Percentiles rank a stretch among this genome's conserved stretches.
phyloP scores from a whole-genome alignment of 2,888 invertebrate genomes.

The Thecophora atra region DNA sequence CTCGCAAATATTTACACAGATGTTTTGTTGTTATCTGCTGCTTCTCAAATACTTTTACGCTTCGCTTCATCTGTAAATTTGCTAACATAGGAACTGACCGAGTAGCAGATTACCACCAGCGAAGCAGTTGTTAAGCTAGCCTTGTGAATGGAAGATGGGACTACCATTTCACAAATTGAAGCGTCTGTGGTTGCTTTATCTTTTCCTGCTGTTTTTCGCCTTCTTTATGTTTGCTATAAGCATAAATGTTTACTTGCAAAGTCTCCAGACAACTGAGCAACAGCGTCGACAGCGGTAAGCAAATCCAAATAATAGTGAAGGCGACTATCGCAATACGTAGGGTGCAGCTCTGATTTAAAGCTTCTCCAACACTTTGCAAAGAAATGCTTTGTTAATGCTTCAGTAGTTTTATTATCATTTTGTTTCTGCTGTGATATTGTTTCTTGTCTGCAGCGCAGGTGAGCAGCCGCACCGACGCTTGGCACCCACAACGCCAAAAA shows the following conservation, averaged over 20 bases:
- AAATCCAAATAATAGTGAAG: neutral
- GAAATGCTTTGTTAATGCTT: neutral
- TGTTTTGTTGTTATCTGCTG: constrained; percentile 13
- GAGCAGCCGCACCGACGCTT: constrained; percentile 57
- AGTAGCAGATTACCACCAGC: neutral
- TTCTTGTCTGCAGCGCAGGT: constrained; percentile 1
- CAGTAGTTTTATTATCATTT: neutral
- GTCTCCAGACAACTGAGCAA: constrained; percentile 50
- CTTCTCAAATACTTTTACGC: neutral
- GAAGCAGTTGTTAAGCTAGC: neutral
- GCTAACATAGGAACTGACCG: neutral
- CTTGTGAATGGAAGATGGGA: constrained; percentile 55
- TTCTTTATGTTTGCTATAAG: constrained; percentile 66
- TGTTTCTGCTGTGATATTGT: neutral
- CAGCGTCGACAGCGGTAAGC: constrained; percentile 20
- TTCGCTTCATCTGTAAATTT: constrained; percentile 1
- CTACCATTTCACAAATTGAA: constrained; percentile 61
- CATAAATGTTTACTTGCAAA: constrained; percentile 64
- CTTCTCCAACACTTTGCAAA: neutral
- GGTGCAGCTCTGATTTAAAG: neutral
- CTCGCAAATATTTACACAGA: constrained; percentile 21
- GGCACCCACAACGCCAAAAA: constrained; percentile 45
- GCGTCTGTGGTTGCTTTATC: constrained; percentile 64
- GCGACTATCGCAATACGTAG: neutral
- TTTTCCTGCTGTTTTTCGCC: constrained; percentile 64